These are phyloP conservation scores for Antheraea pernyi DNA, from an alignment of 1,140 invertebrate species.

Conservation along the genomic window DNA sequence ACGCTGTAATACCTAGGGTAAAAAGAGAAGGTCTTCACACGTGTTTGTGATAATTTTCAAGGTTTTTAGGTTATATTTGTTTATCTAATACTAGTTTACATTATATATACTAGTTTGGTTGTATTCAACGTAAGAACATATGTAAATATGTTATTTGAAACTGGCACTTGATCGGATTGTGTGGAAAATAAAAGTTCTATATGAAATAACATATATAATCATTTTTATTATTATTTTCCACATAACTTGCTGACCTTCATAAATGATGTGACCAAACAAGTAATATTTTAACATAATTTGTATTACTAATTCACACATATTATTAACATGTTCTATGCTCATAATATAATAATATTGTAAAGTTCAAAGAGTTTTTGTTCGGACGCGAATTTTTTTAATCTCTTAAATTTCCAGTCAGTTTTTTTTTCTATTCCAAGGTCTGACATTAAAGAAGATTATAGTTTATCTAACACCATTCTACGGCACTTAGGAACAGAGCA, in stretches of 20 bases:
- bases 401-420: too few species aligned
- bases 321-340: background rate
- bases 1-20: too few species aligned
- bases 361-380: too few species aligned
- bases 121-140: background rate
- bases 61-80: conserved; percentile 1
- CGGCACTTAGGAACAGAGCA: too few species aligned
- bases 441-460: too few species aligned
- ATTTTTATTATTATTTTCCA: background rate
- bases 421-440: too few species aligned
- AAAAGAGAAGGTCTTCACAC: background rate
- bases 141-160: background rate
- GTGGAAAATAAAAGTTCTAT: too few species aligned
- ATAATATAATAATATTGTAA: too few species aligned
- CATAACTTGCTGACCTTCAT: background rate
- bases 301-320: background rate
- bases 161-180: background rate
- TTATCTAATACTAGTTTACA: background rate
- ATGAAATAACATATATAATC: background rate
- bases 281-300: too few species aligned
- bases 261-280: background rate
- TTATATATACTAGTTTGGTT: background rate
- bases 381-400: too few species aligned
- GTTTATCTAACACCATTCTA: too few species aligned
- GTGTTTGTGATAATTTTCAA: background rate